Evolutionary conservation across 2,113 vertebrate genomes (phyloP).

Genomic region (Callopanchax toddi): DNA sequence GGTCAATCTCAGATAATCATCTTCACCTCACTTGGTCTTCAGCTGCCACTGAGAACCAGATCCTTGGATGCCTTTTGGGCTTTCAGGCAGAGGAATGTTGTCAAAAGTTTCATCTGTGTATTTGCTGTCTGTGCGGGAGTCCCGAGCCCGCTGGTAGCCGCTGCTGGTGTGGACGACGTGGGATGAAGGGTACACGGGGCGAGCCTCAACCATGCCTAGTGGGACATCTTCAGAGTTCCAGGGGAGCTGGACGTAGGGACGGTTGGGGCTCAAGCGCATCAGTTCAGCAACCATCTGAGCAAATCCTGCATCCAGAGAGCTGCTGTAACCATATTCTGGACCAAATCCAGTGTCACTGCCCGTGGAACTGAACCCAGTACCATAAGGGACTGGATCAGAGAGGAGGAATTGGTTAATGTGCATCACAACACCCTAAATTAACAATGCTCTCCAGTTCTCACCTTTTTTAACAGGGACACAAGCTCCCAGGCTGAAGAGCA

Average conservation of each 20-base stretch:
- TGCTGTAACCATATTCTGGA: no score
- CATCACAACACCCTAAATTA: no score
- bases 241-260: background rate
- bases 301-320: background rate
- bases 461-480: background rate
- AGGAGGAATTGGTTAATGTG: no score
- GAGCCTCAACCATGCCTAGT: no score
- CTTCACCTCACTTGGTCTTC: background rate
- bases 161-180: no score
- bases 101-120: background rate
- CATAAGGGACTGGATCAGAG: no score
- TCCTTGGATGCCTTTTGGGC: fast-evolving
- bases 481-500: background rate
- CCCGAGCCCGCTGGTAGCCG: background rate
- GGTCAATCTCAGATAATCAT: no score
- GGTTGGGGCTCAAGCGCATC: background rate
- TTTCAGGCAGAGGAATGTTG: background rate
- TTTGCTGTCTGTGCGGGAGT: background rate
- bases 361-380: background rate
- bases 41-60: background rate
- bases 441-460: no score
- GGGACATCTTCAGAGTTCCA: background rate
- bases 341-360: background rate
- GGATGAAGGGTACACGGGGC: background rate
- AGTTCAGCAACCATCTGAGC: background rate